Evolutionary conservation across 1,140 invertebrate genomes (phyloP), one percentile per base, ranked within the genome.

Genomic region (Tetramorium parvispinum): DNA sequence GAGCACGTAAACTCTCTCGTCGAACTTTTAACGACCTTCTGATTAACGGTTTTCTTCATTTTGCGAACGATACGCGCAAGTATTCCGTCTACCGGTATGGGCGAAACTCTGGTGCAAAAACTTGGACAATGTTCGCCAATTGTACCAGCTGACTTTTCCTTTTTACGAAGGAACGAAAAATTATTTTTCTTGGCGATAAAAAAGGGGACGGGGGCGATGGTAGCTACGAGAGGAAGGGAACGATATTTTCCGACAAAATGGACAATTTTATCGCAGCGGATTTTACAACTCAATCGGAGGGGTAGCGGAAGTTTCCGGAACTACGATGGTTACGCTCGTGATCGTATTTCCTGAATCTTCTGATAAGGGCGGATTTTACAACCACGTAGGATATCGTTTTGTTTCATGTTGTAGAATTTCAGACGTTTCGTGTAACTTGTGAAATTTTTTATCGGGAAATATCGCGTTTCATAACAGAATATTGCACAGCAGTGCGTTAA

Each of bases 201-300:
- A 70, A 70, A 57, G 8, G 5, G 78, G 18, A 5, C 11, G 51
- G 51, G 6, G 78, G 24, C 5, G 24, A 2, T 16, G 27, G 8
- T 24, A 24, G 46, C 46, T 32, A 13, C 13, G 68, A 13, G 40
- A 32, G 21, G n/a, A 46, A 43, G 40, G 51, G 85, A 43, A 51
- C 57, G 49, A 85, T 76, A 89, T 78, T 83, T 73, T 46, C 16
- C 55, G 71, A 70, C 86, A 70, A 87, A 89, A 79, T 32, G 70
- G 75, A 77, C 83, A 57, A 88, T 86, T 78, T 77, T 73, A 88
- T 82, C 87, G 88, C 71, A 65, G 75, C 85, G 40, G 43, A 89
- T 89, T 89, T 89, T 89, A 73, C 71, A 40, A 55, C 21, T 51
- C 61, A 59, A 71, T 71, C 81, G 75, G 59, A n/a, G 32, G 21